phyloP scores from a whole-genome alignment of 2,888 invertebrate genomes.

The Eupithecia subumbrata region DNA sequence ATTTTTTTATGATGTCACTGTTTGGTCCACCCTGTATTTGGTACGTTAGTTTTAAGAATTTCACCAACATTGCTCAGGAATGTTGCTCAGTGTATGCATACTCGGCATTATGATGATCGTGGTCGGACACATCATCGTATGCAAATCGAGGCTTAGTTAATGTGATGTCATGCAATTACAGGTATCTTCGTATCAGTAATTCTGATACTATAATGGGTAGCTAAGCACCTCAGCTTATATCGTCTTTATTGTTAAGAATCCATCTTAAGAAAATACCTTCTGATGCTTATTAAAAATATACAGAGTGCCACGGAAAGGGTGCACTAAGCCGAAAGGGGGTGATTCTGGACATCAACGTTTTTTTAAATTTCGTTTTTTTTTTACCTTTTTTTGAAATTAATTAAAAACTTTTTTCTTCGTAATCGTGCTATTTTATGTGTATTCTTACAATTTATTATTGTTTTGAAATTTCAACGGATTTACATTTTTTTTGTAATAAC shows the following conservation, averaged over 20 bases:
- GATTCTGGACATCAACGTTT: too few relatives aligned
- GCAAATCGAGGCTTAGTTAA: slow-evolving; percentile 45
- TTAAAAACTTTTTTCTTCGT: too few relatives aligned
- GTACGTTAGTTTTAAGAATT: not conserved
- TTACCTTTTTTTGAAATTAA: too few relatives aligned
- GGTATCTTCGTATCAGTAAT: slow-evolving; percentile 31
- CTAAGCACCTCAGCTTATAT: slow-evolving; percentile 18
- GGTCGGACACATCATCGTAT: slow-evolving; percentile 34
- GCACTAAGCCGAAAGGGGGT: too few relatives aligned
- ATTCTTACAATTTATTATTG: too few relatives aligned
- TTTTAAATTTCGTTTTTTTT: too few relatives aligned
- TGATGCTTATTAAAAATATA: not conserved
- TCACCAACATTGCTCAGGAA: not conserved
- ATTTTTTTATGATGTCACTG: too few relatives aligned
- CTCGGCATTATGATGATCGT: slow-evolving; percentile 28
- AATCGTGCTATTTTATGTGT: too few relatives aligned
- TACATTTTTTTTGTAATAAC: too few relatives aligned
- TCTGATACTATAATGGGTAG: slow-evolving; percentile 33
- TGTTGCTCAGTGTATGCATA: slow-evolving; percentile 7
- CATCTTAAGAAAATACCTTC: not conserved
- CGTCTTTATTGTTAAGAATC: not conserved
- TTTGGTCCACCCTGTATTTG: too few relatives aligned
- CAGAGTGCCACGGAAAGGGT: too few relatives aligned
- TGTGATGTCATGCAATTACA: slow-evolving; percentile 44
- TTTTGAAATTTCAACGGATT: too few relatives aligned